These are phyloP conservation scores for Arion vulgaris DNA, from an alignment of 1,140 invertebrate species.

Conservation along the genomic window DNA sequence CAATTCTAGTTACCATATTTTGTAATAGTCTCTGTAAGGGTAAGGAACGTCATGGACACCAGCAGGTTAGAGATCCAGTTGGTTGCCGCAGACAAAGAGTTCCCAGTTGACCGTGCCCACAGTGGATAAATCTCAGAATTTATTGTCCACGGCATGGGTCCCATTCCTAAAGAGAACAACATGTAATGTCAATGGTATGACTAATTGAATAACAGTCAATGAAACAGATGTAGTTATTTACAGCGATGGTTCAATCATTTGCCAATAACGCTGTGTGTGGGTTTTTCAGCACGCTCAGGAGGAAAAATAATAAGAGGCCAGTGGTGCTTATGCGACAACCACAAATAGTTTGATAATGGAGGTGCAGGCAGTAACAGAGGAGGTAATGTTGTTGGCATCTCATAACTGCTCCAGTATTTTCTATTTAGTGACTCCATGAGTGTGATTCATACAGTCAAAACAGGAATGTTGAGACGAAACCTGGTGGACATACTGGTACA, in stretches of 20 bases:
- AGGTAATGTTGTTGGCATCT: neutral
- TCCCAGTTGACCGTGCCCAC: conserved; percentile 78
- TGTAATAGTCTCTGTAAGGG: conserved; percentile 74
- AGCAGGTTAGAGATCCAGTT: conserved; percentile 79
- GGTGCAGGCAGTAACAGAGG: neutral
- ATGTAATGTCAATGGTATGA: neutral
- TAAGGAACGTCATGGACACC: conserved; percentile 78
- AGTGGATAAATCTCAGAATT: conserved; percentile 80
- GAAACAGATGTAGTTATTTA: too few relatives aligned
- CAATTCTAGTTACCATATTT: conserved; percentile 72
- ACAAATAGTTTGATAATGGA: too few relatives aligned
- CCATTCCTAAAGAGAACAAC: conserved; percentile 73
- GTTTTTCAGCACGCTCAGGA: too few relatives aligned
- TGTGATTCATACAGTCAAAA: too few relatives aligned
- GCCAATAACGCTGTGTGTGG: neutral
- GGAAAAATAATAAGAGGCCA: too few relatives aligned
- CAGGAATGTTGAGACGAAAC: too few relatives aligned
- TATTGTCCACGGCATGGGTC: conserved; percentile 80
- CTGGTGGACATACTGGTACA: too few relatives aligned
- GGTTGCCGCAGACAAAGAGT: conserved; percentile 76
- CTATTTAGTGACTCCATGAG: too few relatives aligned
- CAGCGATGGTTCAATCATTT: neutral
- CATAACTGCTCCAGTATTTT: too few relatives aligned
- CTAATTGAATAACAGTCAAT: too few relatives aligned
- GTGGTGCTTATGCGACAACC: too few relatives aligned